Evolutionary conservation across 2,113 vertebrate species (phyloP), one percentile per base, ranked within the genome.

Genomic region (Dermatemys mawii): DNA sequence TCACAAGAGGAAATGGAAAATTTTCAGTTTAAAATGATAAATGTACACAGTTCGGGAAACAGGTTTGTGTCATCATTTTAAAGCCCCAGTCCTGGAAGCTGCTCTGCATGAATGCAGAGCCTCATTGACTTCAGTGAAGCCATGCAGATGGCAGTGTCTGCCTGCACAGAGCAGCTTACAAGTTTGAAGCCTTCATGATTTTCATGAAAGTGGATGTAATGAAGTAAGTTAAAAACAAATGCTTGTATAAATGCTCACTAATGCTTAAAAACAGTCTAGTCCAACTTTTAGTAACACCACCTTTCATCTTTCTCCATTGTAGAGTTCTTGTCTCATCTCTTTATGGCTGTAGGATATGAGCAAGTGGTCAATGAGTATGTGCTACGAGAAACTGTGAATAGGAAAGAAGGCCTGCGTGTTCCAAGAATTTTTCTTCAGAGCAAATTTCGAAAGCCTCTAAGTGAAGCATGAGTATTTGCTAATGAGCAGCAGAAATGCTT

Each of bases 391-490:
- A 99, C 99, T 0, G 98, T 99, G 86, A 99, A 99, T 86, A 99
- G 99, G 95, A 99, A 99, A 93, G 99, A 99, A 97, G 99, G 99
- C 38, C 97, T 99, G 11, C 94, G 98, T 93, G 99, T 99, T 63
- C 98, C 98, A 4, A 97, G 99, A 82, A 98, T 99, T 78, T 99
- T 99, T 94, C 98, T 99, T 90, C 99, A 99, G 97, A 98, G 99
- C 98, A 99, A 99, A 96, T 99, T 99, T 96, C 97, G 87, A 54
- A 99, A 99, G 92, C 97, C 98, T 93, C 83, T 82, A 38, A 95
- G 79, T 55, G 78, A 90, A 83, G 83, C 81, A 7, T 27, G 87
- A 87, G 26, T 76, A 94, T 90, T 90, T 90, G 67, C 75, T 93
- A 87, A 81, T 60, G 49, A 86, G 50, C 84, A 67, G 1, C 29